Conservation (phyloP, 2,888 invertebrate species). For the Meganola albula region DNA sequence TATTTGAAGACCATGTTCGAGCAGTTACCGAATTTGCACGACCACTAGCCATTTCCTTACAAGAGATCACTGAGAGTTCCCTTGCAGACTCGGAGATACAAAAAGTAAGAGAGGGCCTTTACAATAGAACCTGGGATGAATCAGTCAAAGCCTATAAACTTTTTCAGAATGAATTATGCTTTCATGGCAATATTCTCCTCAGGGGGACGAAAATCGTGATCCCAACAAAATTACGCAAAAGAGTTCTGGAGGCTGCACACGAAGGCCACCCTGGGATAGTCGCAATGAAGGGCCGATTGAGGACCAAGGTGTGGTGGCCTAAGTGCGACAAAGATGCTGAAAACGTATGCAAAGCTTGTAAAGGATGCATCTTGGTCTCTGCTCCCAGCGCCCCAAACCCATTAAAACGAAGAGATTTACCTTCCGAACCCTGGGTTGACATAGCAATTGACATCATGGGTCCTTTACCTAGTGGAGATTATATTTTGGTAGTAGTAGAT, state of each 20-base stretch:
- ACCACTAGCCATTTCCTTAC: constrained; percentile 10
- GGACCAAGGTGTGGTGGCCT: no score
- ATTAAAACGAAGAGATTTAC: constrained; percentile 4
- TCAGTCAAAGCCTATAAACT: background rate
- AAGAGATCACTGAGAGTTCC: constrained; percentile 3
- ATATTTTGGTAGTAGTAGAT: constrained; percentile 5
- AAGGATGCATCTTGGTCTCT: background rate
- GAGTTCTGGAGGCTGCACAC: background rate
- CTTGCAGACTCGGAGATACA: no score
- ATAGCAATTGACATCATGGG: background rate
- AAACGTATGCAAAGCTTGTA: constrained; percentile 1
- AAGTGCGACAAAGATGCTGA: constrained; percentile 9
- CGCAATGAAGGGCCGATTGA: constrained; percentile 3
- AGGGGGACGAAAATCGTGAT: constrained; percentile 20
- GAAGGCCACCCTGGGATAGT: constrained; percentile 1
- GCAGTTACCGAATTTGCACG: no score
- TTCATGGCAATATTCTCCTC: constrained; percentile 14
- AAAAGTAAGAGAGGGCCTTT: background rate
- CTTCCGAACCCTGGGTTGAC: constrained; percentile 3
- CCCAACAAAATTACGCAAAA: constrained; percentile 2
- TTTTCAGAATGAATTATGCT: no score
- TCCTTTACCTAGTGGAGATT: constrained; percentile 3
- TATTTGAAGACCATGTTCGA: no score
- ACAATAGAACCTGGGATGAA: background rate
- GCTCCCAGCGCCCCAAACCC: constrained; percentile 5